Conservation (phyloP, 2,888 invertebrate genomes). For the Amorpha juglandis region DNA sequence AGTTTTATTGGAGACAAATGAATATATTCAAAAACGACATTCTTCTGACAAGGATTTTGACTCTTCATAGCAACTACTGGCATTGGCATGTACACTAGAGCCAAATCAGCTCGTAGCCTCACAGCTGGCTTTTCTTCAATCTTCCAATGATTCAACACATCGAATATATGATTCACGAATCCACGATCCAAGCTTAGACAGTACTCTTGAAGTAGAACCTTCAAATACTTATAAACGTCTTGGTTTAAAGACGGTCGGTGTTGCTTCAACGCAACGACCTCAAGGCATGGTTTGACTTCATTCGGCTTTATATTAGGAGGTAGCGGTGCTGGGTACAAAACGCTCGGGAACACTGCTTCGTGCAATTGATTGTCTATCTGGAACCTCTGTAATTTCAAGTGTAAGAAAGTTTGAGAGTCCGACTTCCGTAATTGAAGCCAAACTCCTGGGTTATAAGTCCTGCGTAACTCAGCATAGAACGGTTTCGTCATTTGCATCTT, state of each 20-base stretch:
- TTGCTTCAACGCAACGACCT: slow-evolving; percentile 82
- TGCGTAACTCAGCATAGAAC: slow-evolving; percentile 90
- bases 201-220: slow-evolving; percentile 87
- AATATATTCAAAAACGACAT: slow-evolving; percentile 82
- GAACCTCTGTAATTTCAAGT: slow-evolving; percentile 86
- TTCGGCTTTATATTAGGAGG: slow-evolving; percentile 68
- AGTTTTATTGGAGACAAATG: slow-evolving; percentile 85
- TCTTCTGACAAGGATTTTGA: slow-evolving; percentile 64
- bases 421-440: slow-evolving; percentile 90
- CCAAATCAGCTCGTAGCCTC: slow-evolving; percentile 82
- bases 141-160: slow-evolving; percentile 85
- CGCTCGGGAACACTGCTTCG: slow-evolving; percentile 88
- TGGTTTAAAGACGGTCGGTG: slow-evolving; percentile 77
- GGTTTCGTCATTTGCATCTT: slow-evolving; percentile 95
- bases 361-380: slow-evolving; percentile 91
- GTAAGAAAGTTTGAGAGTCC: slow-evolving; percentile 86
- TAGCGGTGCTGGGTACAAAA: slow-evolving; percentile 86
- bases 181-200: slow-evolving; percentile 88
- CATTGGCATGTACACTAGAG: slow-evolving; percentile 84
- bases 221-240: slow-evolving; percentile 86
- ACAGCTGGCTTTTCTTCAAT: slow-evolving; percentile 84
- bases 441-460: slow-evolving; percentile 89
- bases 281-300: slow-evolving; percentile 84
- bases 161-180: slow-evolving; percentile 85
- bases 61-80: slow-evolving; percentile 75